phyloP scores from a whole-genome alignment of 1,140 invertebrate species.

The Platyscapa corneri region DNA sequence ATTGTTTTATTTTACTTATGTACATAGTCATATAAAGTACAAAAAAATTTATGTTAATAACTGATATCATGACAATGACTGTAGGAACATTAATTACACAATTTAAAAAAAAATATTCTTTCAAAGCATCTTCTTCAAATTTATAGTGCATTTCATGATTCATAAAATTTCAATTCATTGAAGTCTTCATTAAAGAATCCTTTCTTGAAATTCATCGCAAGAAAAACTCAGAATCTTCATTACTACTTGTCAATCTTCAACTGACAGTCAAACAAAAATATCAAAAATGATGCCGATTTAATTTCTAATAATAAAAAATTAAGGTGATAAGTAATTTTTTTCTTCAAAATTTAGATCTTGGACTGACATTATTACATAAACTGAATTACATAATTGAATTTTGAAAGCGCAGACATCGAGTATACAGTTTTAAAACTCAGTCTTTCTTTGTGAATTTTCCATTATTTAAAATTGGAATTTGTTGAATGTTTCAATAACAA shows the following conservation, averaged over 20 bases:
- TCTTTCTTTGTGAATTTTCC: constrained; percentile 34
- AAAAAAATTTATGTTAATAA: not conserved
- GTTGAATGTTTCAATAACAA: constrained; percentile 8
- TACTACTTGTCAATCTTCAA: constrained; percentile 27
- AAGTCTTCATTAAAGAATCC: constrained; percentile 11
- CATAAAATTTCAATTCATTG: constrained; percentile 30
- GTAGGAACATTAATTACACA: constrained; percentile 3
- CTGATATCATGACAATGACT: not conserved
- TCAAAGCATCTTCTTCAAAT: constrained; percentile 30
- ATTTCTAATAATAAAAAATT: not conserved
- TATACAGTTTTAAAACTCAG: constrained; percentile 1
- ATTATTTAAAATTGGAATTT: constrained; percentile 12
- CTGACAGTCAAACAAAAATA: constrained; percentile 9
- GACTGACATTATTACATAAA: not conserved
- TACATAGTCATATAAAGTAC: not conserved
- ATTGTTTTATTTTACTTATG: not conserved
- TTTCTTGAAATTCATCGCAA: constrained; percentile 18
- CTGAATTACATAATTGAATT: constrained; percentile 20
- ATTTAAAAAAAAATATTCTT: not conserved
- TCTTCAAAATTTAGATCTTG: constrained; percentile 26
- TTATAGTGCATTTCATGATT: constrained; percentile 35
- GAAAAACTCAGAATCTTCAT: constrained; percentile 1
- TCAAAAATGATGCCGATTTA: constrained; percentile 9
- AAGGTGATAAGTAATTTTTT: not conserved
- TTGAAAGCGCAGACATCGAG: constrained; percentile 4